phyloP scores from a whole-genome alignment of 2,888 invertebrate genomes.

The Oscheius sp. region DNA sequence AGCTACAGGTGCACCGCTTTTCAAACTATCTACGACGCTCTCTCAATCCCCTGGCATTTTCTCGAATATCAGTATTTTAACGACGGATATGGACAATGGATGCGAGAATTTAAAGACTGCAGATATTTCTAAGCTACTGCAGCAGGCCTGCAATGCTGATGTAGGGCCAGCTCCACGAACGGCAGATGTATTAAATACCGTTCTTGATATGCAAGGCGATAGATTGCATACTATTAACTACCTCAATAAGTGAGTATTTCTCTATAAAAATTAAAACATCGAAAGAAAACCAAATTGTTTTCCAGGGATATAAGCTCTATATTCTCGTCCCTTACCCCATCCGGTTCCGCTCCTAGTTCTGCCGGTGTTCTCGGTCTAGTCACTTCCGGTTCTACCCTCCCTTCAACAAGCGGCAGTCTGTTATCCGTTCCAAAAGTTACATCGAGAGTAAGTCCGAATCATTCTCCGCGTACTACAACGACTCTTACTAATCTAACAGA shows the following conservation, averaged over 20 bases:
- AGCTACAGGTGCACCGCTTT: constrained; percentile 31
- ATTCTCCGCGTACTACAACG: constrained; percentile 34
- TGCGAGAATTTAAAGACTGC: constrained; percentile 50
- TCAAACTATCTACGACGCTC: constrained; percentile 41
- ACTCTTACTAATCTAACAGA: neutral
- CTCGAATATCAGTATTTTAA: constrained; percentile 60
- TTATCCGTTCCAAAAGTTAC: constrained; percentile 38
- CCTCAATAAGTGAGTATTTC: constrained; percentile 31
- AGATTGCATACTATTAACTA: constrained; percentile 53
- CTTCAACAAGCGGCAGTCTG: constrained; percentile 40
- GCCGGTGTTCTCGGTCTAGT: constrained; percentile 47
- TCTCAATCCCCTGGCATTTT: constrained; percentile 66
- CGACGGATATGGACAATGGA: constrained; percentile 45
- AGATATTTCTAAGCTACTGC: constrained; percentile 48
- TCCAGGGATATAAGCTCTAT: constrained; percentile 33
- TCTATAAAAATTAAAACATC: neutral
- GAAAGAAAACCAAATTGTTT: neutral
- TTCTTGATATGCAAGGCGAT: constrained; percentile 67
- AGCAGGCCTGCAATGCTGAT: constrained; percentile 24
- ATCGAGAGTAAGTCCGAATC: constrained; percentile 36
- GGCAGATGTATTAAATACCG: constrained; percentile 68
- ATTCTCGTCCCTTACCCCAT: constrained; percentile 43
- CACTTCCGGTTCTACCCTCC: constrained; percentile 3
- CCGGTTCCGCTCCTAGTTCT: constrained; percentile 55
- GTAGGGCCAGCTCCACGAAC: constrained; percentile 62